Evolutionary conservation across 2,113 vertebrate genomes (phyloP), one percentile per base, ranked within the genome.

Genomic region (Barbus barbus): DNA sequence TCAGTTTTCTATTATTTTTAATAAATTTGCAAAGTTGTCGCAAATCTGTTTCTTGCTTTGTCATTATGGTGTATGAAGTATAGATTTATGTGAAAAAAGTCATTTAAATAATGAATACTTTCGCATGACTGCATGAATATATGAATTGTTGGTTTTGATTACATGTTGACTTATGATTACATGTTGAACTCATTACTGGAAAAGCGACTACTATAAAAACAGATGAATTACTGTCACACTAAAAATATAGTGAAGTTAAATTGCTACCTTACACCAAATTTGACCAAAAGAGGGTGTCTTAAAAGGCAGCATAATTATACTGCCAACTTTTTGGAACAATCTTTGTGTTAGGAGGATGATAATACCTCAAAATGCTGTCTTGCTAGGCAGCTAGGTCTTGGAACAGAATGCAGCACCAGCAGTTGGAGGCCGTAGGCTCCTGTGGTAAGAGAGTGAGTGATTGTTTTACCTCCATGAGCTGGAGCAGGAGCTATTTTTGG

Each of bases 401-500:
- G n/a, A 87, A 82, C 75, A 85, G 67, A 83, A 83, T 71, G 67
- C 58, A 69, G 60, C 48, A 80, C 58, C 76, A 84, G 81, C 86
- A 78, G 74, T 65, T 60, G 75, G 78, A 86, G 65, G 74, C n/a
- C 22, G 22, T 26, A 53, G 5, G 33, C 51, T 18, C 46, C 58
- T 63, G 74, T 14, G 69, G 71, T 79, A 41, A 18, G 67, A 81
- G 84, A 60, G 63, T 79, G 72, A 86, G 33, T 83, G 79, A 85
- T 78, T 85, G 38, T 75, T 69, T 76, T 28, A 75, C 31, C 46
- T 79, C 74, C 18, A 61, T 28, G n/a, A 75, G 79, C 84, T 81
- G 73, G 60, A 83, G 74, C 85, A 72, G 58, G 36, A 28, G 84
- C 83, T 90, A 88, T 91, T 88, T 89, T 81, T 83, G 86, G 87